These are phyloP conservation scores for Heliornis fulica DNA, from an alignment of 2,113 vertebrate species.

Conservation along the genomic window DNA sequence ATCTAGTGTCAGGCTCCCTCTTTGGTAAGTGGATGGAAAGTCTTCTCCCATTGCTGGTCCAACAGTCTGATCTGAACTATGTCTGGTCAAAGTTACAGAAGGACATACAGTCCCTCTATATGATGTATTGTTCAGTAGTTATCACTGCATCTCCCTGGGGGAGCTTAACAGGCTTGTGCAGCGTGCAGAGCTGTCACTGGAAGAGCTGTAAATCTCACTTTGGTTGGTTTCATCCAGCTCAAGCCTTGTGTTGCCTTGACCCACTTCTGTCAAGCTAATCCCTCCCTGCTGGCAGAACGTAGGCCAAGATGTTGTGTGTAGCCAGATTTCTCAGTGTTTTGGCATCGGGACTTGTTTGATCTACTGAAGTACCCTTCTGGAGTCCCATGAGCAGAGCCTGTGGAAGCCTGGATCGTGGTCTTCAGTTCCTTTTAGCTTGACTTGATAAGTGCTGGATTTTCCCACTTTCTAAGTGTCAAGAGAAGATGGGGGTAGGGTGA, in stretches of 20 bases:
- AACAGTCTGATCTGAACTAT: not conserved
- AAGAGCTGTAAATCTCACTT: not conserved
- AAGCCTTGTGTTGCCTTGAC: not conserved
- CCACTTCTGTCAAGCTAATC: not conserved
- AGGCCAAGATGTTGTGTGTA: not conserved
- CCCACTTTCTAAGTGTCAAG: not conserved
- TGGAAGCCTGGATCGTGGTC: not conserved
- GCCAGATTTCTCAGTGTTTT: not conserved
- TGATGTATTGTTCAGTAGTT: not conserved
- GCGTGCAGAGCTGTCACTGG: fast-evolving
- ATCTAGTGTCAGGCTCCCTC: not conserved
- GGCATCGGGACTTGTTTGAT: not conserved
- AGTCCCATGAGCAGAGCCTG: not conserved
- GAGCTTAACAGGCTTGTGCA: not conserved
- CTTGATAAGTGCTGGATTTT: not conserved
- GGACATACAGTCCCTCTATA: not conserved
- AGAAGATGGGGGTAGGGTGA: not conserved
- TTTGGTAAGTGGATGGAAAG: not conserved
- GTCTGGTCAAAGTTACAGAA: not conserved
- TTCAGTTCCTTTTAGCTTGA: not conserved
- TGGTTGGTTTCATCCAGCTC: not conserved
- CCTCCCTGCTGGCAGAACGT: not conserved
- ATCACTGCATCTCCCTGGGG: not conserved
- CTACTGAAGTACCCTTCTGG: not conserved
- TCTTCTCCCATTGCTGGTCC: not conserved